A percentile compares a stretch with the other conserved stretches of the same genome.
Conservation (phyloP, 2,888 invertebrate species). For the Chouioia cunea region DNA sequence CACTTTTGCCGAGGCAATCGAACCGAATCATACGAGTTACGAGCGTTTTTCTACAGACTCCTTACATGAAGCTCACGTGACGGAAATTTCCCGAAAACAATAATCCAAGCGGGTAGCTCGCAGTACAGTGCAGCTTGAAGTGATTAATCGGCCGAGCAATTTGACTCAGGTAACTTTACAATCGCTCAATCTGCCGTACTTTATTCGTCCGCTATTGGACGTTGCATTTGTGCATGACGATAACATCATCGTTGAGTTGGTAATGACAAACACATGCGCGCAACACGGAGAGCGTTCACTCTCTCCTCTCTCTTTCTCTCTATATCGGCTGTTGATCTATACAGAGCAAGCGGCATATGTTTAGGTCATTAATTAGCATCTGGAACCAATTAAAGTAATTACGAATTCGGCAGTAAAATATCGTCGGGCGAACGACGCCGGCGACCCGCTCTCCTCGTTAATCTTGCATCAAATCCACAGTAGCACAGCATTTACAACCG, state of each 20-base stretch:
- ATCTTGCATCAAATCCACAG: constrained; percentile 47
- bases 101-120: constrained; percentile 17
- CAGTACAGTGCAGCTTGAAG: no score
- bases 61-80: neutral
- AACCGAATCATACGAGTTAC: neutral
- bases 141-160: constrained; percentile 43
- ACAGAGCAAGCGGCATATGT: constrained; percentile 60
- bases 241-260: constrained; percentile 58
- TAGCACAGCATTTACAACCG: constrained; percentile 7
- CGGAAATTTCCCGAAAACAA: constrained; percentile 39
- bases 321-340: constrained; percentile 57
- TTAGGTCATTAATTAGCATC: constrained; percentile 66
- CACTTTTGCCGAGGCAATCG: neutral
- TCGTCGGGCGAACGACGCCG: constrained; percentile 47
- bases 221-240: constrained; percentile 45
- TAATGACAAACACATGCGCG: constrained; percentile 66
- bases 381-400: constrained; percentile 66
- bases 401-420: constrained; percentile 61
- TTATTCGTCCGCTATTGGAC: constrained; percentile 35
- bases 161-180: constrained; percentile 39
- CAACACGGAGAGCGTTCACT: constrained; percentile 43
- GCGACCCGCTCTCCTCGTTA: constrained; percentile 46
- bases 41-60: neutral
- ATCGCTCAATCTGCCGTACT: constrained; percentile 41
- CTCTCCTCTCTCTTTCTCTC: constrained; percentile 16